phyloP scores from a whole-genome alignment of 1,140 invertebrate genomes.

The Parasteatoda tepidariorum region DNA sequence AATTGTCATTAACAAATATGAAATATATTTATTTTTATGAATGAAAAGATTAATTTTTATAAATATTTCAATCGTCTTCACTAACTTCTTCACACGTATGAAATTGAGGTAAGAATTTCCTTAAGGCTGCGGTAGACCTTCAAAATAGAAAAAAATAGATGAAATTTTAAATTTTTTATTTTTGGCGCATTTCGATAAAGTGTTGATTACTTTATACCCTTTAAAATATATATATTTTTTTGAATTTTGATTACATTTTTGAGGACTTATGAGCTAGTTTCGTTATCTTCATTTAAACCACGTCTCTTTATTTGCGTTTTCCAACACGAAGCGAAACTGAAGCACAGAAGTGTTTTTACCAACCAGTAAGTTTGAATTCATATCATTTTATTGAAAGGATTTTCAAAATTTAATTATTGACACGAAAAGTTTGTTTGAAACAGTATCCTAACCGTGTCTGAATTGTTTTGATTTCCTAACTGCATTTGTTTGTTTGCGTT shows the following conservation, averaged over 20 bases:
- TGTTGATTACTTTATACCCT: not conserved
- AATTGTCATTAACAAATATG: too few species aligned
- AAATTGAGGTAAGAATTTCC: too few species aligned
- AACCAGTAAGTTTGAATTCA: not conserved
- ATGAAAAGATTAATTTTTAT: too few species aligned
- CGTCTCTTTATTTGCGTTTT: conserved; percentile 4
- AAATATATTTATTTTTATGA: too few species aligned
- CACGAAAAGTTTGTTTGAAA: not conserved
- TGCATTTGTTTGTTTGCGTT: not conserved
- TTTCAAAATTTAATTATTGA: not conserved
- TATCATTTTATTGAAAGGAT: not conserved
- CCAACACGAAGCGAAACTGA: not conserved
- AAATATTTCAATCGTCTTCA: too few species aligned
- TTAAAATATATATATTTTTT: not conserved
- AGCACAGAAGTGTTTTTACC: not conserved
- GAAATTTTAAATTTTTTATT: not conserved
- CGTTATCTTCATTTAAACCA: not conserved
- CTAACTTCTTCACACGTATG: too few species aligned
- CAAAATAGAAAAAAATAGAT: not conserved
- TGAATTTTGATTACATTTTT: not conserved
- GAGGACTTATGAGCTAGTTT: not conserved
- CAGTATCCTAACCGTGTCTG: not conserved
- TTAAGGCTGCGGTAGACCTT: not conserved
- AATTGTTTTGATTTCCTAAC: not conserved
- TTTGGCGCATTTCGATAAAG: not conserved